These are phyloP conservation scores for Sthenelais limicola DNA, from an alignment of 2,888 invertebrate genomes.

Conservation along the genomic window DNA sequence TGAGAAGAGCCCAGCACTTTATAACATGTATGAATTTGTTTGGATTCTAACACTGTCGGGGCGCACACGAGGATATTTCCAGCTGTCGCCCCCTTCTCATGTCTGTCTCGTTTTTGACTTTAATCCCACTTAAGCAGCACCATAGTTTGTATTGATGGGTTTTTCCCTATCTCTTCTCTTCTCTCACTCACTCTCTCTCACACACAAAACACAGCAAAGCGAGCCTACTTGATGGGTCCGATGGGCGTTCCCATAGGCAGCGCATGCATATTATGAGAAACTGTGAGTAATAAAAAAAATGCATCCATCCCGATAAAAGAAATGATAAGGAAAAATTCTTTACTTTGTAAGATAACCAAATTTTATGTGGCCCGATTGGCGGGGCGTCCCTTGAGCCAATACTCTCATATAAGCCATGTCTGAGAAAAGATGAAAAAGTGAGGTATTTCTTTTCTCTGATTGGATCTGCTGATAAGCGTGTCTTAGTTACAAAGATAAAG, in stretches of 20 bases:
- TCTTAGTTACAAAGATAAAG: too few species aligned
- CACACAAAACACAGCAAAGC: background rate
- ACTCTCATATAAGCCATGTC: constrained; percentile 21
- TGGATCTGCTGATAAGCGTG: too few species aligned
- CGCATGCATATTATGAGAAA: constrained; percentile 4
- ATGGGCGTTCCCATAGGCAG: constrained; percentile 26
- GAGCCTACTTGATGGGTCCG: background rate
- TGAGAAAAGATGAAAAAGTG: background rate
- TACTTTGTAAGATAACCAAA: constrained; percentile 36
- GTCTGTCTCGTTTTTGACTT: constrained; percentile 25
- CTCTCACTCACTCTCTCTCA: background rate
- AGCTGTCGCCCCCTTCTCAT: constrained; percentile 22
- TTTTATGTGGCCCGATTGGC: constrained; percentile 26
- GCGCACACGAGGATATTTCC: constrained; percentile 16
- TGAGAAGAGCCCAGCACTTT: background rate
- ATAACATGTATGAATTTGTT: constrained; percentile 7
- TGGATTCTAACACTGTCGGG: constrained; percentile 19
- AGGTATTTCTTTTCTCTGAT: constrained; percentile 8
- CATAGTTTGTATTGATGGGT: background rate
- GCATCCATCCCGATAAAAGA: background rate
- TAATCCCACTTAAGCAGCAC: constrained; percentile 31
- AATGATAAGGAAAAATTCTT: background rate
- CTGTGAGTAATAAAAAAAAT: background rate
- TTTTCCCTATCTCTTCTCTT: constrained; percentile 3
- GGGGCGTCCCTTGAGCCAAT: constrained; percentile 1